Evolutionary conservation across 2,113 vertebrate species (phyloP).

Genomic region (Neomonachus schauinslandi): DNA sequence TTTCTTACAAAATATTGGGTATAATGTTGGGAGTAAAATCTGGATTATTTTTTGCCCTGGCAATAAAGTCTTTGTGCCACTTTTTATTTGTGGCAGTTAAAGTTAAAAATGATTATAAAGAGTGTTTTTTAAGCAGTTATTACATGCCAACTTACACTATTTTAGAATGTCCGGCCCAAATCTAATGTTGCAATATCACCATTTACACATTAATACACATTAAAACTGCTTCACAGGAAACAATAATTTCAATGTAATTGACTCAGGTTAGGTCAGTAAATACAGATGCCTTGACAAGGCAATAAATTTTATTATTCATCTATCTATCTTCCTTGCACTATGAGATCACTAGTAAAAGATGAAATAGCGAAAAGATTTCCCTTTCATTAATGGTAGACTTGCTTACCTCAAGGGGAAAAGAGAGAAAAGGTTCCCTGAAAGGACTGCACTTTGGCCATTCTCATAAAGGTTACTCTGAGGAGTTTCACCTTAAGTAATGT

Average conservation of each 20-base stretch:
- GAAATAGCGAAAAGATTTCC: background rate
- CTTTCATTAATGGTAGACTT: slow-evolving; percentile 17
- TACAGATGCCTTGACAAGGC: background rate
- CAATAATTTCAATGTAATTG: background rate
- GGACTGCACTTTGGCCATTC: background rate
- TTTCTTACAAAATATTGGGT: background rate
- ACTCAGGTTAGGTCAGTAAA: background rate
- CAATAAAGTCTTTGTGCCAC: background rate
- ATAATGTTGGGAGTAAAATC: background rate
- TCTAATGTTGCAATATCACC: slow-evolving; percentile 1
- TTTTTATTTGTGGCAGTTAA: background rate
- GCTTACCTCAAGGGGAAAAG: background rate
- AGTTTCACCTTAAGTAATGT: slow-evolving; percentile 34
- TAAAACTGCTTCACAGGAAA: slow-evolving; percentile 26
- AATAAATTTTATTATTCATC: slow-evolving; percentile 15
- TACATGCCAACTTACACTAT: background rate
- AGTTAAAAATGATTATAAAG: slow-evolving; percentile 33
- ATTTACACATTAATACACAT: background rate
- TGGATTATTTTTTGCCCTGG: background rate
- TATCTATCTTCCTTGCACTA: background rate
- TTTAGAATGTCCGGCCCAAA: slow-evolving; percentile 10
- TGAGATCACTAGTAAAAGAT: background rate
- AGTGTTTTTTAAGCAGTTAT: background rate
- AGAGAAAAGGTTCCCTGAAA: background rate
- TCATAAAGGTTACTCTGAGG: background rate